Evolutionary conservation across 2,113 vertebrate species (phyloP).

Genomic region (Anoura caudifer): DNA sequence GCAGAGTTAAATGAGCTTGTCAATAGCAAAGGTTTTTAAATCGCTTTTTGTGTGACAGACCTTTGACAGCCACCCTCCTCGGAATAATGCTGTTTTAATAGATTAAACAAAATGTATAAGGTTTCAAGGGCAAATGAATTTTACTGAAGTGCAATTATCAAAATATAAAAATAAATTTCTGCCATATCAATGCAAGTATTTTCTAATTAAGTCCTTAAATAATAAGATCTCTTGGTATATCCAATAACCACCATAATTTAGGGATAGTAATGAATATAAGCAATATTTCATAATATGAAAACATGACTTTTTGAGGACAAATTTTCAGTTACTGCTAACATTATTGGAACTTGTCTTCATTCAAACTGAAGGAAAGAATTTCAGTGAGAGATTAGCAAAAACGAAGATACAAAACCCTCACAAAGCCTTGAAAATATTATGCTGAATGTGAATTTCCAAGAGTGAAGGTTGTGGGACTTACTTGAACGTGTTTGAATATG

Average conservation of each 20-base stretch:
- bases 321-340: not conserved
- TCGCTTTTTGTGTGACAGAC: not conserved
- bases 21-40: not conserved
- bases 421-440: not conserved
- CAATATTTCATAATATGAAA: not conserved
- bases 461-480: not conserved
- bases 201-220: not conserved
- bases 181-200: not conserved
- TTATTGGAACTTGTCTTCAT: not conserved
- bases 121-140: not conserved
- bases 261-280: not conserved
- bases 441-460: not conserved
- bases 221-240: not conserved
- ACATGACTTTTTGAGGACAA: not conserved
- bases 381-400: not conserved
- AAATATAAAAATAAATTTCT: not conserved
- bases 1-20: not conserved
- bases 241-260: not conserved
- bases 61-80: not conserved
- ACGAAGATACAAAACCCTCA: not conserved
- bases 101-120: not conserved
- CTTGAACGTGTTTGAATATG: not conserved
- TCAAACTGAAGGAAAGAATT: slow-evolving; percentile 10
- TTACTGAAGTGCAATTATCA: not conserved
- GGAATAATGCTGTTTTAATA: not conserved